Evolutionary conservation across 2,888 invertebrate genomes (phyloP).

Genomic region (Byasa hedistus): DNA sequence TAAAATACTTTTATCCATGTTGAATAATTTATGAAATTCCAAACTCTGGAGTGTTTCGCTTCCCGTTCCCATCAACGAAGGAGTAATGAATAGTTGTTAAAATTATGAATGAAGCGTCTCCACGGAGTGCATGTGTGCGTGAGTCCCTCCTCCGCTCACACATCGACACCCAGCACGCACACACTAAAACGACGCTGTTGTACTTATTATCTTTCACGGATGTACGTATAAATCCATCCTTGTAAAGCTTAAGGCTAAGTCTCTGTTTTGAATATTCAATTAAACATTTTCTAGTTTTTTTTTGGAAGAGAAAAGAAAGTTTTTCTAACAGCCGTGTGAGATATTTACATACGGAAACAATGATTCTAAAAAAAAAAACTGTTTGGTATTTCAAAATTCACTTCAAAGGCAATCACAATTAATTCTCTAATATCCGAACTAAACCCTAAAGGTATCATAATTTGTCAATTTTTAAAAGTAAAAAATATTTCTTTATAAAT

Average conservation of each 20-base stretch:
- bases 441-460: too few relatives aligned
- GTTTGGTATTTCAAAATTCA: too few relatives aligned
- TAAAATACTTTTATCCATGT: neutral
- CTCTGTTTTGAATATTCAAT: neutral
- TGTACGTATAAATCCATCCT: slow-evolving; percentile 14
- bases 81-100: slow-evolving; percentile 71
- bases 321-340: too few relatives aligned
- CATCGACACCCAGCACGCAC: slow-evolving; percentile 9
- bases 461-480: too few relatives aligned
- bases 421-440: too few relatives aligned
- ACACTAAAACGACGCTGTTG: slow-evolving; percentile 31
- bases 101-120: slow-evolving; percentile 76
- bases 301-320: neutral
- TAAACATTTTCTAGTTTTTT: neutral
- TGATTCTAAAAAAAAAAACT: too few relatives aligned
- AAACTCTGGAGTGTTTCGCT: slow-evolving; percentile 18
- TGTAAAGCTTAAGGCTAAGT: slow-evolving; percentile 20
- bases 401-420: too few relatives aligned
- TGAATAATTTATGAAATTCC: slow-evolving; percentile 17
- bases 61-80: slow-evolving; percentile 51
- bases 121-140: slow-evolving; percentile 34
- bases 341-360: too few relatives aligned
- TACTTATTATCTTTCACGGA: slow-evolving; percentile 31
- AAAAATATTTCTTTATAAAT: too few relatives aligned
- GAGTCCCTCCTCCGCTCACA: slow-evolving; percentile 20